Base-by-base conservation (phyloP, 2,888 invertebrate genomes). In the Limenitis camilla region DNA sequence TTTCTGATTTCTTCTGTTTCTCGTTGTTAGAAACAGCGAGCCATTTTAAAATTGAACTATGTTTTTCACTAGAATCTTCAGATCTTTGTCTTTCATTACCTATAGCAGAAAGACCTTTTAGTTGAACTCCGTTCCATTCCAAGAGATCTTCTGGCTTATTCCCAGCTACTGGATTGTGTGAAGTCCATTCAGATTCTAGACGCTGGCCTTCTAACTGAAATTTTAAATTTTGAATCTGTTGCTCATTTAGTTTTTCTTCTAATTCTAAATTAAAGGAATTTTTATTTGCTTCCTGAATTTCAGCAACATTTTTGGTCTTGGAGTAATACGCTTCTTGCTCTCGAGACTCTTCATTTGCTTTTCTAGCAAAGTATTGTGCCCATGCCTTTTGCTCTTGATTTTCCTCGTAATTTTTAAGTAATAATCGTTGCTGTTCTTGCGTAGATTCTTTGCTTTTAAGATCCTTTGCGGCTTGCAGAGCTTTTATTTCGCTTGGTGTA, bases 401-500 rank as follows among this genome's bases (percentile, higher is more conserved):
- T n/a, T 43, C 11, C 27, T 51, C 40, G 35, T 60, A 51, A 19
- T 59, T 57, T 44, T 49, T 53, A 31, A 57, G 56, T 40, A 55
- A 56, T 6, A 59, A 52, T 54, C 63, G 59, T 41, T 49, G 32
- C 28, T 56, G 43, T 44, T 52, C 47, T 6, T 31, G 19, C 29
- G 45, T 45, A 9, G 60, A 42, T 39, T 52, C 58, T 2, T 51
- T 53, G 28, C 56, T 55, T 10, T 58, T 71, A 40, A 68, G 64
- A 35, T 7, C 39, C 30, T 41, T 42, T 1, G 32, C 41, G n/a
- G 19, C 29, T 64, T 79, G 71, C 38, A 81, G 67, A 32, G 69
- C 65, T 47, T 64, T 69, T 32, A 80, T 79, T 66, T 85, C 81
- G 9, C 67, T 71, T 2, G 79, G 76, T 48, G 83, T 82, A 35